Conservation (phyloP, 1,140 invertebrate genomes). For the Phymastichus coffea region DNA sequence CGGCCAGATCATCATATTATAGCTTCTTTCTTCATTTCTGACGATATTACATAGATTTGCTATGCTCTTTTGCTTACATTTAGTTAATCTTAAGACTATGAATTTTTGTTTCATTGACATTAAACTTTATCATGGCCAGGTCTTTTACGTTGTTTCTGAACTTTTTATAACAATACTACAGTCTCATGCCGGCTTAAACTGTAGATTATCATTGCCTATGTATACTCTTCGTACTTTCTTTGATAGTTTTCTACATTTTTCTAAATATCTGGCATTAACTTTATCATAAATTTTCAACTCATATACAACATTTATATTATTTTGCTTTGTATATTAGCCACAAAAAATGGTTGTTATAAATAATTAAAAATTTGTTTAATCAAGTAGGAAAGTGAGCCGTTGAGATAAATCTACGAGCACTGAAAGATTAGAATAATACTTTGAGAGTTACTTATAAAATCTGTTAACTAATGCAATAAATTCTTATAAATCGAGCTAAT, state of each 20-base stretch:
- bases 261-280: not conserved
- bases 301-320: too few relatives aligned
- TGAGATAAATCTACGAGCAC: not conserved
- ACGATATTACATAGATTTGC: not conserved
- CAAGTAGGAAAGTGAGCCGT: too few relatives aligned
- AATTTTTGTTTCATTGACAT: conserved; percentile 1
- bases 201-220: too few relatives aligned
- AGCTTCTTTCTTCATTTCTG: not conserved
- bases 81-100: conserved; percentile 3
- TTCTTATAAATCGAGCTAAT: conserved; percentile 1
- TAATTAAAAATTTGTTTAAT: too few relatives aligned
- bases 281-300: conserved; percentile 3
- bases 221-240: conserved; percentile 22
- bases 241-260: conserved; percentile 18
- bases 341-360: too few relatives aligned
- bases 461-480: conserved; percentile 5
- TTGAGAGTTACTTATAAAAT: conserved; percentile 15
- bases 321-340: too few relatives aligned
- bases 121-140: conserved; percentile 5
- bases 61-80: not conserved
- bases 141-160: conserved; percentile 6
- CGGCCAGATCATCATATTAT: not conserved
- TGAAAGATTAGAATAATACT: not conserved
- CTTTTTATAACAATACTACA: too few relatives aligned
- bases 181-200: too few relatives aligned